Evolutionary conservation across 2,797 vertebrate species (phyloP), one percentile per base, ranked within the genome.

Genomic region (Echeneis naucrates): DNA sequence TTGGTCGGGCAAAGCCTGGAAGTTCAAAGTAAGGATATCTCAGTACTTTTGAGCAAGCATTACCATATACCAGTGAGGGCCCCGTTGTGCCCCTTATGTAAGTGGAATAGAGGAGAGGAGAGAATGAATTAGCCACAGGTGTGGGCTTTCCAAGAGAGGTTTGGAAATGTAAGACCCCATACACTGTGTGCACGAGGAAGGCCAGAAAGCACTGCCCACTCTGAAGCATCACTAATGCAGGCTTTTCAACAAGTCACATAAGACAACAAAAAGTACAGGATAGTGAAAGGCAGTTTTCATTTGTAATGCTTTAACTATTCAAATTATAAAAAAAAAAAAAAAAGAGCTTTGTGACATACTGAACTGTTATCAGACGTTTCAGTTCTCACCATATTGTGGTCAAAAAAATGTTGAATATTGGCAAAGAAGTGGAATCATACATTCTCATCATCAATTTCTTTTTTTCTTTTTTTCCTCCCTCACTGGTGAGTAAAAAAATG

Each of bases 61-160:
- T 87, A 84, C 84, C 83, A 88, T 88, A 89, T 47, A 80, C 50
- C 80, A 82, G 87, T 84, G 67, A 80, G 83, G 84, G 87, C 76
- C 66, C 64, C 59, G 82, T 77, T 87, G 82, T 78, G 81, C 55
- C 65, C 37, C 86, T 91, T 87, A 68, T 75, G 75, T 89, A 91
- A 89, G 75, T 44, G 70, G 75, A 71, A 77, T 80, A 85, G 73
- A 82, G 77, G 74, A 84, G 88, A 87, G 75, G 75, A 87, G 83
- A 88, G 78, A 90, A 87, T 84, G 66, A 68, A 82, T 89, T 83
- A 83, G 79, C 87, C 71, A 81, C 85, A 93, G 90, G 88, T 93
- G 89, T 87, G 77, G 83, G 78, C 89, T 90, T 78, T 85, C 78
- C 62, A 70, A 76, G 62, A 80, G 86, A 80, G 83, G 72, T 72